phyloP scores from a whole-genome alignment of 2,888 invertebrate species.

The Arenicola marina region DNA sequence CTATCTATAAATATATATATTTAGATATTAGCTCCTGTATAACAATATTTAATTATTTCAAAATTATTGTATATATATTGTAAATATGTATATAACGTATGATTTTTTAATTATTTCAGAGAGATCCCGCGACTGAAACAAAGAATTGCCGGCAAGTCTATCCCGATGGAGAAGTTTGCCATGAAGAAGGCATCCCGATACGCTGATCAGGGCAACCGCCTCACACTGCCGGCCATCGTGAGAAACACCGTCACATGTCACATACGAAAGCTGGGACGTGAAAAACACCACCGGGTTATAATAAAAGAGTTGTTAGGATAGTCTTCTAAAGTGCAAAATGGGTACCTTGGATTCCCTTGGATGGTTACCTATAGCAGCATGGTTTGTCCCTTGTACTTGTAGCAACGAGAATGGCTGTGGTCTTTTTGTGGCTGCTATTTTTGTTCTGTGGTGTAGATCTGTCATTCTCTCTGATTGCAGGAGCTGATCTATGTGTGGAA shows the following conservation, averaged over 20 bases:
- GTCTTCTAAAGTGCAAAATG: too few species aligned
- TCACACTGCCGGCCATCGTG: conserved; percentile 78
- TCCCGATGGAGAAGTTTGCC: conserved; percentile 96
- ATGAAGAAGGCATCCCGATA: conserved; percentile 83
- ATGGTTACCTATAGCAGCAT: too few species aligned
- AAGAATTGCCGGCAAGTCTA: conserved; percentile 91
- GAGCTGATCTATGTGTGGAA: conserved; percentile 94
- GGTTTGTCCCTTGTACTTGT: neutral
- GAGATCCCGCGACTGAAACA: conserved; percentile 82
- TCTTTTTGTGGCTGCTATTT: too few species aligned
- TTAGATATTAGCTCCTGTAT: neutral
- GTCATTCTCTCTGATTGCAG: conserved; percentile 48
- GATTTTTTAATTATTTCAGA: conserved; percentile 62
- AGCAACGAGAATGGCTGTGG: neutral
- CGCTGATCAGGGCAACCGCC: conserved; percentile 72
- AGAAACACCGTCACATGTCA: conserved; percentile 17
- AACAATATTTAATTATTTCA: neutral
- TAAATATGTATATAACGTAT: conserved; percentile 2
- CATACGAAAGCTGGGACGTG: too few species aligned
- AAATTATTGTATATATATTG: neutral
- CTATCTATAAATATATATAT: conserved; percentile 1
- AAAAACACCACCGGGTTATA: too few species aligned
- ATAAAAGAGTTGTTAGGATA: too few species aligned
- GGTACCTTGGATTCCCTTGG: too few species aligned
- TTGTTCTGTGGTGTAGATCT: too few species aligned